Evolutionary conservation across 1,140 invertebrate genomes (phyloP).

Genomic region (Atta texana): DNA sequence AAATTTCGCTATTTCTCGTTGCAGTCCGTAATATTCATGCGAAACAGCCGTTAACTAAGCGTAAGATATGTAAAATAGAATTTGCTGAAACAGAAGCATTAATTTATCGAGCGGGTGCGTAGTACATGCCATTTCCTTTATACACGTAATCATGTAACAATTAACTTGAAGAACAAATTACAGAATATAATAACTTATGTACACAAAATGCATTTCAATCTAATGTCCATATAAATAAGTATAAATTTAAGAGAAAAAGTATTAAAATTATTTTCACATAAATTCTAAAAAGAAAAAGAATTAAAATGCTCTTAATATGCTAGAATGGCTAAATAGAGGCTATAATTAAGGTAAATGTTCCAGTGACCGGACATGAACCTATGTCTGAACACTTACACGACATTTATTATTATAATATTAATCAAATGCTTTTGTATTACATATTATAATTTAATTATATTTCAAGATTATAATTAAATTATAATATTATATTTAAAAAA

Average conservation of each 20-base stretch:
- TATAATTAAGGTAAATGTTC: background rate
- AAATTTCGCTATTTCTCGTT: background rate
- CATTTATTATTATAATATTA: too few species aligned
- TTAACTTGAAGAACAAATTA: constrained; percentile 34
- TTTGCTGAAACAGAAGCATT: constrained; percentile 36
- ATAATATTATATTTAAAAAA: too few species aligned
- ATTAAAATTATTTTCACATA: background rate
- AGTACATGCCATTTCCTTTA: background rate
- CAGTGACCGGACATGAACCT: too few species aligned
- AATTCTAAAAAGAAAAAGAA: background rate
- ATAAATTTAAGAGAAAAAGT: background rate
- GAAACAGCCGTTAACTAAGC: constrained; percentile 16
- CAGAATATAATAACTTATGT: background rate
- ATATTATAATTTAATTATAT: too few species aligned
- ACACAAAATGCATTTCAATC: background rate
- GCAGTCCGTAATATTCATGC: background rate
- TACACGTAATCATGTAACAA: constrained; percentile 4
- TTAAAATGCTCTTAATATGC: background rate
- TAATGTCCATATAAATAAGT: background rate
- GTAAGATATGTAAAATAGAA: constrained; percentile 34
- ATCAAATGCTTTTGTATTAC: too few species aligned
- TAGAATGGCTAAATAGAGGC: background rate
- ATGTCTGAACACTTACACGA: too few species aligned
- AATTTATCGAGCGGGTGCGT: constrained; percentile 20
- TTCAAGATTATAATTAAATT: too few species aligned